Percentiles rank a stretch among this genome's conserved stretches.
These are phyloP conservation scores for Acrossocheilus wenchowensis DNA, from an alignment of 2,797 vertebrate species.

Conservation along the genomic window DNA sequence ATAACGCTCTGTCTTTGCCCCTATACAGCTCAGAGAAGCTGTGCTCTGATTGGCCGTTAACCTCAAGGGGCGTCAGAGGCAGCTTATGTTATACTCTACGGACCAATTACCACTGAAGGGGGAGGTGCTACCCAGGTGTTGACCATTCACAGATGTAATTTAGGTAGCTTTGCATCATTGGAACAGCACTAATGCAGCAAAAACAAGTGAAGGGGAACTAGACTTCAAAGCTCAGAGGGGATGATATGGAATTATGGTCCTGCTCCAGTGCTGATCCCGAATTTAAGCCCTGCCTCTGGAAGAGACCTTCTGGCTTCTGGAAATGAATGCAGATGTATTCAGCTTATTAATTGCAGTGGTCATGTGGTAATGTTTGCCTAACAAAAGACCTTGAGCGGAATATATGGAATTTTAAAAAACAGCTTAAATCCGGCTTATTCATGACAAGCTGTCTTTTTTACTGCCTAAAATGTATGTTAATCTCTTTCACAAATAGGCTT, in stretches of 20 bases:
- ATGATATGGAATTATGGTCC: constrained; percentile 57
- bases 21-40: constrained; percentile 69
- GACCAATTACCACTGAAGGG: constrained; percentile 77
- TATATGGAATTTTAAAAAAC: constrained; percentile 35
- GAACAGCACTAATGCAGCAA: constrained; percentile 34
- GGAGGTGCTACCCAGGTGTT: constrained; percentile 74
- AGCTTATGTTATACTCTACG: constrained; percentile 74
- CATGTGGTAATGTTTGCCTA: constrained; percentile 43
- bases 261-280: constrained; percentile 47
- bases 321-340: constrained; percentile 62
- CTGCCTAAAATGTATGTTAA: constrained; percentile 51
- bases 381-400: constrained; percentile 38
- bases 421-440: constrained; percentile 50
- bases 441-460: constrained; percentile 50
- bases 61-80: constrained; percentile 45
- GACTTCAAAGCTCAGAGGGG: constrained; percentile 62
- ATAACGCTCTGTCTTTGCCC: constrained; percentile 74
- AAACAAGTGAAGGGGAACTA: constrained; percentile 56
- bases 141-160: constrained; percentile 50
- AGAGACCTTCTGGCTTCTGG: constrained; percentile 36
- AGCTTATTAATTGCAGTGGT: constrained; percentile 45
- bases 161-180: constrained; percentile 49
- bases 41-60: constrained; percentile 71
- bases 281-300: constrained; percentile 49
- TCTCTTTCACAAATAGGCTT: constrained; percentile 48